phyloP scores from a whole-genome alignment of 2,797 vertebrate genomes.

The Semotilus atromaculatus region DNA sequence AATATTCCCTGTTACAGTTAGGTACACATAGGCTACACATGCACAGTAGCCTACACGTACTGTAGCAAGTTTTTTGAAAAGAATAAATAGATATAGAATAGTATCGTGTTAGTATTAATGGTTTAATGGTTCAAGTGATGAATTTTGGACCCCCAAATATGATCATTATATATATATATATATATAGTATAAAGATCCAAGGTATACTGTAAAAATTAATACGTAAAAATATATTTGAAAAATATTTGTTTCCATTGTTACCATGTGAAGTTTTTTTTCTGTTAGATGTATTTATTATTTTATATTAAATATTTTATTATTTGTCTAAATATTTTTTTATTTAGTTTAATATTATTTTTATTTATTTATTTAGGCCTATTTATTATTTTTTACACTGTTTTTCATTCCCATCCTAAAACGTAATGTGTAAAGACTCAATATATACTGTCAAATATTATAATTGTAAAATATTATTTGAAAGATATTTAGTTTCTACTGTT shows the following conservation, averaged over 20 bases:
- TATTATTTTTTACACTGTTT: not conserved
- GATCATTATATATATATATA: not conserved
- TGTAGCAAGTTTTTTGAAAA: not conserved
- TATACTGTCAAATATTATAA: not conserved
- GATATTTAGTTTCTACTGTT: too few relatives aligned
- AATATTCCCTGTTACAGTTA: not conserved
- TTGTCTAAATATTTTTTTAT: not conserved
- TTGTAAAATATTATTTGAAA: not conserved
- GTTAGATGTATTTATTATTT: not conserved
- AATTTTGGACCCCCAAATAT: not conserved
- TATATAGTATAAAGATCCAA: not conserved
- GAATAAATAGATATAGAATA: not conserved
- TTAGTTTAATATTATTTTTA: not conserved
- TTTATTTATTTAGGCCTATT: not conserved
- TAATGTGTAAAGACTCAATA: not conserved
- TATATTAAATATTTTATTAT: not conserved
- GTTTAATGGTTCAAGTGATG: not conserved
- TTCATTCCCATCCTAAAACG: not conserved
- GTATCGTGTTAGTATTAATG: not conserved
- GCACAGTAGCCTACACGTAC: not conserved
- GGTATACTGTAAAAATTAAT: not conserved
- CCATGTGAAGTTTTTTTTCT: not conserved
- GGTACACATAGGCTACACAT: too few relatives aligned
- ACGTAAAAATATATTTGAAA: not conserved
- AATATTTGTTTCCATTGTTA: not conserved